Evolutionary conservation across 1,140 invertebrate genomes (phyloP).

Genomic region (Penaeus vannamei): DNA sequence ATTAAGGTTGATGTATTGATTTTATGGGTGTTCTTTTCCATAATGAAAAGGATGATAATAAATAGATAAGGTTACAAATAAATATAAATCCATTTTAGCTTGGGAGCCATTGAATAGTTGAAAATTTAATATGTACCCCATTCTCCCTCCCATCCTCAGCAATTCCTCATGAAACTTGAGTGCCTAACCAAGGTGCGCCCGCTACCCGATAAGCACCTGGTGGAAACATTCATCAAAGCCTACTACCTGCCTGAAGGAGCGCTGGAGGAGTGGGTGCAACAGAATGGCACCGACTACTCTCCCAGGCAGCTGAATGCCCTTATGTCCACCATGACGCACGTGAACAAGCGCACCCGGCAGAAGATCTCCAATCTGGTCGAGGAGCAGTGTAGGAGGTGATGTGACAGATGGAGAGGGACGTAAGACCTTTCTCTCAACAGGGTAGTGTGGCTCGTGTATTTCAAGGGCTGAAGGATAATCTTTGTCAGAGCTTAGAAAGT

Average conservation of each 20-base stretch:
- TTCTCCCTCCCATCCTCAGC: constrained; percentile 73
- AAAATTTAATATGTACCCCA: not conserved
- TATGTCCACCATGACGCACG: constrained; percentile 88
- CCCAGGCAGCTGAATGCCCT: constrained; percentile 88
- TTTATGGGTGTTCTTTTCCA: not conserved
- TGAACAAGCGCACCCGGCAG: constrained; percentile 88
- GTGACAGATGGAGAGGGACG: no score
- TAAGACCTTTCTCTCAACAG: no score
- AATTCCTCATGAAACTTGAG: constrained; percentile 92
- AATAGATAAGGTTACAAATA: no score
- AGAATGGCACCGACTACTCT: constrained; percentile 89
- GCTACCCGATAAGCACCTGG: constrained; percentile 89
- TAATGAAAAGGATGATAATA: not conserved
- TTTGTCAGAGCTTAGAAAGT: no score
- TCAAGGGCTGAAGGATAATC: no score
- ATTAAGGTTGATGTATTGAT: not conserved
- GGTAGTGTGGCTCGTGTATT: no score
- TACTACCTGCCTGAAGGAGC: constrained; percentile 92
- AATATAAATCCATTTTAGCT: no score
- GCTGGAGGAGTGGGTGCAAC: constrained; percentile 90
- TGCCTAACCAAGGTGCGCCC: constrained; percentile 84
- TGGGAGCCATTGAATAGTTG: no score
- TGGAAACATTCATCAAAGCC: constrained; percentile 96
- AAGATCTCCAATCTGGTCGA: constrained; percentile 83
- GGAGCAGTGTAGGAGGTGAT: constrained; percentile 70